Evolutionary conservation across 2,888 invertebrate genomes (phyloP).

Genomic region (Anagyrus pseudococci): DNA sequence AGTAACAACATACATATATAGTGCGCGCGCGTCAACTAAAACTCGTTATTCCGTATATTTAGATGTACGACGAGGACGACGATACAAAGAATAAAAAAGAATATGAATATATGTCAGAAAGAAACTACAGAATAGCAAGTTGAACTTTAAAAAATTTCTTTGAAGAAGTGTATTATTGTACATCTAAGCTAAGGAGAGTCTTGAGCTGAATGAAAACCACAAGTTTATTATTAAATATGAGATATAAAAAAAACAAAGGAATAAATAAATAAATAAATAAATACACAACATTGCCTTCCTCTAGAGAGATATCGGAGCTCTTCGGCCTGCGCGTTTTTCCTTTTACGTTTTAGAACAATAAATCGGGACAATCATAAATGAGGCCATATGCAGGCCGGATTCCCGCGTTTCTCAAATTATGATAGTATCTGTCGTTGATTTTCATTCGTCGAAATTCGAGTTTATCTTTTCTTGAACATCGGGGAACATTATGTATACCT

Average conservation of each 20-base stretch:
- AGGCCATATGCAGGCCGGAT: constrained; percentile 29
- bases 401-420: constrained; percentile 30
- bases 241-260: neutral
- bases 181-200: constrained; percentile 35
- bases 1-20: constrained; percentile 11
- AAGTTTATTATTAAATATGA: constrained; percentile 29
- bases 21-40: constrained; percentile 7
- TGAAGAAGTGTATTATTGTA: neutral
- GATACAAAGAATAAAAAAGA: constrained; percentile 11
- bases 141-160: constrained; percentile 5
- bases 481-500: neutral
- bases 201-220: constrained; percentile 29
- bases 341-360: constrained; percentile 59
- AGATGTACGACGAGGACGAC: neutral
- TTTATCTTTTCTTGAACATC: neutral
- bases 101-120: constrained; percentile 11
- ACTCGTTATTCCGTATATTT: constrained; percentile 14
- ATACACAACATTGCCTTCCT: constrained; percentile 60
- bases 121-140: constrained; percentile 1
- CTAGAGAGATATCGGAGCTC: constrained; percentile 42
- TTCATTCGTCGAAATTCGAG: constrained; percentile 21
- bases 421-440: constrained; percentile 32
- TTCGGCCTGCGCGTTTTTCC: constrained; percentile 44
- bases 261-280: constrained; percentile 26
- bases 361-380: constrained; percentile 52